These are phyloP conservation scores for Eupithecia inturbata DNA, from an alignment of 2,888 invertebrate species.

Conservation along the genomic window DNA sequence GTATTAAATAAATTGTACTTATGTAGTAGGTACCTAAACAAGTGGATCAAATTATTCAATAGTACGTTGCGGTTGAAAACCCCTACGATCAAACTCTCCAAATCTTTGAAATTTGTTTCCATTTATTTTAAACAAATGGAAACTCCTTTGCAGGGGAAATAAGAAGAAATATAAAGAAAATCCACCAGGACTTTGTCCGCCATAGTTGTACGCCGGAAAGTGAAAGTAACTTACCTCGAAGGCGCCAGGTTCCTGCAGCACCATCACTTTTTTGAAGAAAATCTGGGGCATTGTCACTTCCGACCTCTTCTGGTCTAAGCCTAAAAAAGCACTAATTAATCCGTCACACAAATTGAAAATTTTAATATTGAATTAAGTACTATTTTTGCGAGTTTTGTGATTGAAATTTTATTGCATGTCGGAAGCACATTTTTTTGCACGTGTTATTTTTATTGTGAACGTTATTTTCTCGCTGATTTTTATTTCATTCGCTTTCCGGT, in stretches of 20 bases:
- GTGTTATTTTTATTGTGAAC: constrained; percentile 20
- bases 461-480: constrained; percentile 23
- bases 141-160: constrained; percentile 11
- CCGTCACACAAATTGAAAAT: constrained; percentile 38
- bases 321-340: constrained; percentile 38
- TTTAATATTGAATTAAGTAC: constrained; percentile 36
- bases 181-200: constrained; percentile 49
- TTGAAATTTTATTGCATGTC: constrained; percentile 42
- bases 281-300: constrained; percentile 79
- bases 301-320: constrained; percentile 47
- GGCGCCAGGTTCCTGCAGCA: constrained; percentile 74
- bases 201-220: constrained; percentile 59
- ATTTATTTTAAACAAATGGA: background rate
- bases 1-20: background rate
- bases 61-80: background rate
- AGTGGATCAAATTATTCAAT: background rate
- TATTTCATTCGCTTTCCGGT: constrained; percentile 32
- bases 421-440: constrained; percentile 23
- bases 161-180: constrained; percentile 19
- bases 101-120: background rate
- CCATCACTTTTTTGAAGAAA: constrained; percentile 83
- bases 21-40: background rate
- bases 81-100: background rate
- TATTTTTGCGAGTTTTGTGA: constrained; percentile 26
- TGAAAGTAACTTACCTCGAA: constrained; percentile 82